phyloP scores from a whole-genome alignment of 2,888 invertebrate species.

The Mesopsocus fuscifrons region DNA sequence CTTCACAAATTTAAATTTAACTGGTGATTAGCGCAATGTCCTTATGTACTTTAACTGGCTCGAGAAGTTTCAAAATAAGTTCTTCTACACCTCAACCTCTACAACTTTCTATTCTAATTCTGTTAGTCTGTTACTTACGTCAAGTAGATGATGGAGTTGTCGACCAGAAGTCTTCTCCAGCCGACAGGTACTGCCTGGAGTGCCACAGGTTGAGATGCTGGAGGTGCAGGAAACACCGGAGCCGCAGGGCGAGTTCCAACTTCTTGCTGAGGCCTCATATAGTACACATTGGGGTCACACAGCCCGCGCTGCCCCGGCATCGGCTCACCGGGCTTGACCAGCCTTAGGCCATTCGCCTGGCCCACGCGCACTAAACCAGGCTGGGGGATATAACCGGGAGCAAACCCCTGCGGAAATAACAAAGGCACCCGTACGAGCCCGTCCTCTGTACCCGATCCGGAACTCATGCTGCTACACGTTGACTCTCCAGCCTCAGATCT shows the following conservation, averaged over 20 bases:
- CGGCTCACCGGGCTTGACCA: conserved; percentile 19
- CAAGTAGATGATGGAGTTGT: conserved; percentile 55
- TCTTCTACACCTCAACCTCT: too few species aligned
- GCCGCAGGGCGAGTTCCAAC: too few species aligned
- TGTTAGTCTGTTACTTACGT: too few species aligned
- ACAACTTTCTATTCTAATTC: too few species aligned
- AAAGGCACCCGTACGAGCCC: neutral
- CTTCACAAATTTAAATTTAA: too few species aligned
- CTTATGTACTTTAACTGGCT: too few species aligned
- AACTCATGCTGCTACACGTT: conserved; percentile 24
- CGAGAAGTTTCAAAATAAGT: conserved; percentile 12
- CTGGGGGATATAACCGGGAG: neutral
- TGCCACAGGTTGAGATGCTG: neutral
- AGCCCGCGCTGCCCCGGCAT: too few species aligned
- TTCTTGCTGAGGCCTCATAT: conserved; percentile 20
- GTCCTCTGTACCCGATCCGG: conserved; percentile 16
- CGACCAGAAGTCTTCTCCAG: conserved; percentile 54
- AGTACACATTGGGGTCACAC: conserved; percentile 20
- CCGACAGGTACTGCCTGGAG: conserved; percentile 42
- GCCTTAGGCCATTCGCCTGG: neutral
- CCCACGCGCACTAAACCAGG: neutral
- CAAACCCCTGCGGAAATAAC: neutral
- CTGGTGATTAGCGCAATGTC: too few species aligned
- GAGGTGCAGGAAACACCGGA: conserved; percentile 14
- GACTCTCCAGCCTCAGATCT: conserved; percentile 38